A percentile compares a stretch with the other conserved stretches of the same genome.
Conservation (phyloP, 2,888 invertebrate genomes). For the Nematopogon swammerdamellus region DNA sequence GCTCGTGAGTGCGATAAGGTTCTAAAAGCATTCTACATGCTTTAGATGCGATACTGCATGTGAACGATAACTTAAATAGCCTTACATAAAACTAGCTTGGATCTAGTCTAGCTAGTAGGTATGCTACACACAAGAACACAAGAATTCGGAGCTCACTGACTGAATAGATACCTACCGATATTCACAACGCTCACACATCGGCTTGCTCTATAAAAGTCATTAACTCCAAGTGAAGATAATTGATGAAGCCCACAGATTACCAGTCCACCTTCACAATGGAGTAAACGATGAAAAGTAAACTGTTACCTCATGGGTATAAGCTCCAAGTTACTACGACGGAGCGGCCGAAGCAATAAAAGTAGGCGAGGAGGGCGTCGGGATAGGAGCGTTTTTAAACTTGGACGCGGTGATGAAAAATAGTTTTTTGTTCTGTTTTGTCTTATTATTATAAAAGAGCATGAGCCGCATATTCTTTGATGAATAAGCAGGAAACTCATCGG, state of each 20-base stretch:
- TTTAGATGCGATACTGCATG: too few relatives aligned
- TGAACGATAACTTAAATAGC: too few relatives aligned
- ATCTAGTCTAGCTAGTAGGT: too few relatives aligned
- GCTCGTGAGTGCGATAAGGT: too few relatives aligned
- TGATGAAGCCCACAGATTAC: constrained; percentile 53
- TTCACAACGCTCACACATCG: neutral
- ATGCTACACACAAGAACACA: too few relatives aligned
- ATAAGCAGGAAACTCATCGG: neutral
- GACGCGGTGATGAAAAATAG: neutral
- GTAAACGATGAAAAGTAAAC: constrained; percentile 9
- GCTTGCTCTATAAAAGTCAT: constrained; percentile 51
- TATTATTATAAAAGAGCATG: neutral
- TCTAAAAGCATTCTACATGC: too few relatives aligned
- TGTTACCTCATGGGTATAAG: neutral
- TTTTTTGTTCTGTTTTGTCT: neutral
- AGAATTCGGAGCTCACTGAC: too few relatives aligned
- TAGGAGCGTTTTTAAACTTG: neutral
- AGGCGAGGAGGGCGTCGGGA: neutral
- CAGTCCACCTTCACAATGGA: constrained; percentile 17
- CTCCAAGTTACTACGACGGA: neutral
- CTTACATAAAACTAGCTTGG: too few relatives aligned
- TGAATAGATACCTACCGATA: too few relatives aligned
- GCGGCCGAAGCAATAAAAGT: neutral
- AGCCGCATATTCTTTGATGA: neutral
- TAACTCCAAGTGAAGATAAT: constrained; percentile 53